phyloP scores from a whole-genome alignment of 2,888 invertebrate genomes.

The Pseudococcus longispinus region DNA sequence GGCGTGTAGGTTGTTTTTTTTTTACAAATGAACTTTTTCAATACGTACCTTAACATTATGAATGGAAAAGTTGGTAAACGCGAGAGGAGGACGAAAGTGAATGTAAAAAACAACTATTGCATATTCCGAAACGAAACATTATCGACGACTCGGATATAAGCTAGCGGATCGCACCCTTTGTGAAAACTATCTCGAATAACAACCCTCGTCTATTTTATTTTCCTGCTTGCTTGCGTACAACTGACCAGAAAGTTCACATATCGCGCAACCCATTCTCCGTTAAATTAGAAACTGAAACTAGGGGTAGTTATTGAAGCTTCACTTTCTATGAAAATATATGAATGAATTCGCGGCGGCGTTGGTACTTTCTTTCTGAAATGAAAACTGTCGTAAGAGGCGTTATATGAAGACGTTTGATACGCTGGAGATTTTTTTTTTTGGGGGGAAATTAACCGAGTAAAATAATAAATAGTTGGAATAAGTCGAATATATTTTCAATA shows the following conservation, averaged over 20 bases:
- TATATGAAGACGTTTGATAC: not conserved
- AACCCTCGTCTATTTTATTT: slow-evolving; percentile 41
- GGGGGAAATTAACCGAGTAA: no score
- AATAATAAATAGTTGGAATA: no score
- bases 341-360: not conserved
- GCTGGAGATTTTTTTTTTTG: not conserved
- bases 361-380: not conserved
- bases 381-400: not conserved
- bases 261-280: slow-evolving; percentile 29
- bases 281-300: slow-evolving; percentile 18
- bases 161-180: slow-evolving; percentile 27
- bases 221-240: slow-evolving; percentile 40
- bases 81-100: slow-evolving; percentile 15
- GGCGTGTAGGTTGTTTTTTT: not conserved
- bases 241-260: slow-evolving; percentile 41
- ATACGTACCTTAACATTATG: slow-evolving; percentile 35
- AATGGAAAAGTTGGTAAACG: slow-evolving; percentile 20
- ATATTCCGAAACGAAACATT: not conserved
- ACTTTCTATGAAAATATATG: slow-evolving; percentile 6
- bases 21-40: not conserved
- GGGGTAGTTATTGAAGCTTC: slow-evolving; percentile 1
- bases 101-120: slow-evolving; percentile 18
- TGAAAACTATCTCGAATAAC: slow-evolving; percentile 8
- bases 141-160: slow-evolving; percentile 24
- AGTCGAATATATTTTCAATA: no score